Conservation (phyloP, 2,888 invertebrate species). For the Nasonovia ribisnigri region DNA sequence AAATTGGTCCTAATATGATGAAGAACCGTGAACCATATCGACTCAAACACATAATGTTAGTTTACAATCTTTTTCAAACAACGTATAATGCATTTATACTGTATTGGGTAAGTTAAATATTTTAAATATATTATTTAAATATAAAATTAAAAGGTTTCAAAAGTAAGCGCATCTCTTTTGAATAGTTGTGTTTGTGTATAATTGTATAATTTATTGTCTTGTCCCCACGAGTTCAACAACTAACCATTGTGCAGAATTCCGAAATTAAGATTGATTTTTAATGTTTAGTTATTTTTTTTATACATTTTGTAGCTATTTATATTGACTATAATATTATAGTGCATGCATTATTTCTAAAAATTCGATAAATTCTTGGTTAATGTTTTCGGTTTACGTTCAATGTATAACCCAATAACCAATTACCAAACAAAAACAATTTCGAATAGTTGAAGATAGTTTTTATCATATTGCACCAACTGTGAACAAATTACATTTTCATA, state of each 20-base stretch:
- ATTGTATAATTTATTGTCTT: not conserved
- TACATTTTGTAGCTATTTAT: not conserved
- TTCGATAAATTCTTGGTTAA: not conserved
- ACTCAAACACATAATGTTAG: constrained; percentile 41
- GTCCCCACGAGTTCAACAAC: not conserved
- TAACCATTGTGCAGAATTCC: not conserved
- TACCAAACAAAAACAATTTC: not conserved
- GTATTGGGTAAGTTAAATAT: constrained; percentile 46
- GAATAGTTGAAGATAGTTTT: not conserved
- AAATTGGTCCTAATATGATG: constrained; percentile 48
- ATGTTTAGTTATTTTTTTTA: not conserved
- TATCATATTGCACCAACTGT: not conserved
- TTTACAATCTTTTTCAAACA: constrained; percentile 49
- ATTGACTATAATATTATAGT: too few relatives aligned
- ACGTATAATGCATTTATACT: constrained; percentile 44
- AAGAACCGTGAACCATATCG: constrained; percentile 32
- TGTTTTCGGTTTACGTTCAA: not conserved
- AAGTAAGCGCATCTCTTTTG: not conserved
- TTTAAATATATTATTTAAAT: not conserved
- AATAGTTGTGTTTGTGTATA: not conserved
- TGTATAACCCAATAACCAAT: not conserved
- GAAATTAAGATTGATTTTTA: not conserved
- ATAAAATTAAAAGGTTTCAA: not conserved
- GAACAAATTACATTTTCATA: not conserved
- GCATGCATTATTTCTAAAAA: too few relatives aligned